Base-by-base conservation (phyloP, 2,888 invertebrate species). In the Apodemia duryi region DNA sequence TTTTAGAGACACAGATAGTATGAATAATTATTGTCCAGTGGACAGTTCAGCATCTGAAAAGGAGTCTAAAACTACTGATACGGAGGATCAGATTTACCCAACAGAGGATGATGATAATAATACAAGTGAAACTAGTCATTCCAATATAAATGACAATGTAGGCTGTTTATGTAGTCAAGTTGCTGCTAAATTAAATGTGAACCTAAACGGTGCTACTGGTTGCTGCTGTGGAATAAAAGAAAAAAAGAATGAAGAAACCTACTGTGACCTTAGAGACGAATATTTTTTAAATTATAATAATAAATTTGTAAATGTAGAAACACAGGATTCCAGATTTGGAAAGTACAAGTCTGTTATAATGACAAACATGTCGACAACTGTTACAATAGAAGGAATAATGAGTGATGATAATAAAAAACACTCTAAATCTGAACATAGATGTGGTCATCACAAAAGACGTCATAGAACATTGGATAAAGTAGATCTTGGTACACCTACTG, bases 121-220 rank as follows among this genome's bases (percentile, higher is more conserved):
- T 28, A 57, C 32, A 28, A 57, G 57, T 57, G 57, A 57, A 32
- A 57, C 11, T 9, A 57, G 57, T 29, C 72, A 71, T 21, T 74
- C 73, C 13, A 72, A 70, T 10, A 70, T 69, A 51, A 35, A 66
- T 43, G 62, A 65, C 57, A 63, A 66, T 9, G 13, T 1, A 28
- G 75, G 72, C 13, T 86, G 86, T 62, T 68, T 85, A 69, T 87
- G 86, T 62, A 84, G 74, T 60, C 72, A 74, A 6, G 67, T 86
- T 11, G 84, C 82, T 7, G 76, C 74, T 6, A 81, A 75, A 72
- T 67, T 86, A 5, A 81, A 80, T 38, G 62, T 80, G 10, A 71
- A 74, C 32, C 67, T 73, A 35, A 67, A 75, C 10, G 73, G 67
- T 7, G 68, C 71, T 0, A 74, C 72, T 6, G 75, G 78, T 1